Base-by-base conservation (phyloP, 2,888 invertebrate genomes). In the Caenorhabditis becei region DNA sequence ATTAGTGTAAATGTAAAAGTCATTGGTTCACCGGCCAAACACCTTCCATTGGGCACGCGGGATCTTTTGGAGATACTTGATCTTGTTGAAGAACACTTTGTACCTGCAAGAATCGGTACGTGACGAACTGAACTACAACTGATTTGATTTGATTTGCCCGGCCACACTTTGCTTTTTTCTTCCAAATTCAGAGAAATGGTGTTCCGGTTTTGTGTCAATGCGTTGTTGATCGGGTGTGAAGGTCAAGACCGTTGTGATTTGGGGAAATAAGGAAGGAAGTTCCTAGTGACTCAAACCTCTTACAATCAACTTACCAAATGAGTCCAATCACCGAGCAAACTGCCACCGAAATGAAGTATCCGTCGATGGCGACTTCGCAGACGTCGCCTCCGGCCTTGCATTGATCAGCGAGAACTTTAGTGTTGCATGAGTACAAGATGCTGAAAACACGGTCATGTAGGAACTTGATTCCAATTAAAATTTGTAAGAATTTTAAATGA, bases 21-120 rank as follows among this genome's bases (percentile, higher is more conserved):
- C 14, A 54, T 26, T 58, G 49, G 23, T 61, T 59, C 26, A 61
- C 44, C 49, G 26, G 59, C 80, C 86, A 61, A 91, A 88, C 32
- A 90, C 90, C 54, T 87, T 84, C 90, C 90, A 90, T 47, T 90
- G 88, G 59, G 80, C 82, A 28, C 90, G 77, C 2, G 89, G 90
- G 63, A 90, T 90, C 80, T 89, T 88, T 74, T 90, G 90, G 51
- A 90, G 83, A 65, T 89, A 84, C 65, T 89, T 85, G 66, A 90
- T 88, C 47, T 85, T 83, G 44, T 81, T 81, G 81, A 88, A 90
- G 82, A 90, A 88, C 41, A 90, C 61, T 69, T 87, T 85, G 86
- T 85, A 87, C 85, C 84, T 86, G 79, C 49, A 85, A 82, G 14
- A 14, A 37, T 28, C 28, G 3, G 28, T 54, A 54, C 54, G 54